phyloP scores from a whole-genome alignment of 2,797 vertebrate genomes.

The Hybognathus amarus region DNA sequence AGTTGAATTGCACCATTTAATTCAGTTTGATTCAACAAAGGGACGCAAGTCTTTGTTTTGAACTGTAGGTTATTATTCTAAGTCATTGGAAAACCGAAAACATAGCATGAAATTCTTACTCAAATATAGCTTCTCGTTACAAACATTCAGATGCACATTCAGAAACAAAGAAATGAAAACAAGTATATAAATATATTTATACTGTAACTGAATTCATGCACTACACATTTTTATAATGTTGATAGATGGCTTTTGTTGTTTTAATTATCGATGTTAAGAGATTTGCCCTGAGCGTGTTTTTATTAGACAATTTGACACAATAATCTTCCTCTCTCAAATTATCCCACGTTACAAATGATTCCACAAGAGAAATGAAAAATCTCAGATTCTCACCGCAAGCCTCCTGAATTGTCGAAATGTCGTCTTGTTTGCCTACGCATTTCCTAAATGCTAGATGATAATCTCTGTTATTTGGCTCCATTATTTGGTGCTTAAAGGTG shows the following conservation, averaged over 20 bases:
- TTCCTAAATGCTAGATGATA: slow-evolving; percentile 30
- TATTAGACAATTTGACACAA: slow-evolving; percentile 29
- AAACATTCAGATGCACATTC: background rate
- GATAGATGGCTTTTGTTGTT: slow-evolving; percentile 10
- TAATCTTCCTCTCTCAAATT: slow-evolving; percentile 28
- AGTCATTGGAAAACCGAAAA: background rate
- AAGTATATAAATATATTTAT: background rate
- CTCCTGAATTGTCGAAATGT: slow-evolving; percentile 33
- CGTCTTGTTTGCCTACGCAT: slow-evolving; percentile 28
- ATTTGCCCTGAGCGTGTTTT: background rate
- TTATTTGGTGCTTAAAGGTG: slow-evolving; percentile 4
- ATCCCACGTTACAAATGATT: slow-evolving; percentile 20
- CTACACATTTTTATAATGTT: background rate
- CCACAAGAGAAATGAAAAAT: slow-evolving; percentile 39
- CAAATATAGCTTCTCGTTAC: background rate
- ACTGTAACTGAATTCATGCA: background rate
- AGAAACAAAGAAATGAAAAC: background rate
- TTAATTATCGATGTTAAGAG: slow-evolving; percentile 29
- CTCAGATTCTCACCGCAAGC: slow-evolving; percentile 21
- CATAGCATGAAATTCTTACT: background rate
- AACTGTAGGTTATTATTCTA: background rate
- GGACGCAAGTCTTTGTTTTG: background rate
- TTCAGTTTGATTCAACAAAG: slow-evolving; percentile 13
- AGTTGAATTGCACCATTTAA: background rate
- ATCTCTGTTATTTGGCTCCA: slow-evolving; percentile 9